Base-by-base conservation (phyloP, 1,140 invertebrate genomes). In the Ceratina australensis region DNA sequence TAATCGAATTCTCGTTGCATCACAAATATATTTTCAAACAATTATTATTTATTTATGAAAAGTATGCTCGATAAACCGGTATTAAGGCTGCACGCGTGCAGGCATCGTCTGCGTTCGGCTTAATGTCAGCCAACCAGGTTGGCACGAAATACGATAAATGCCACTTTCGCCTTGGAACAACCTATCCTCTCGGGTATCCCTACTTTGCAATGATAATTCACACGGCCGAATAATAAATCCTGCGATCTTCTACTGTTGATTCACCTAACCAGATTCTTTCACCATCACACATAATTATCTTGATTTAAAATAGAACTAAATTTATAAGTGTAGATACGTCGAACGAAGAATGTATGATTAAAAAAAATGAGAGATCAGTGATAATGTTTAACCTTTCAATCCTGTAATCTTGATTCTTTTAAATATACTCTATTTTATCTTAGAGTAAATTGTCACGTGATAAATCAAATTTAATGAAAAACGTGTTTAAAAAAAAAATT, bases 121-220 rank as follows among this genome's bases (percentile, higher is more conserved):
- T 78, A 78, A 78, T 78, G 76, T 78, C 76, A 78, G 76, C 76
- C 74, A 63, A 50, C 20, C 74, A 33, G 71, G 74, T 71, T 77
- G 74, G 74, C 74, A 72, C 76, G 68, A 78, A 72, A 47, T 72
- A 72, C 76, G 76, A 78, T 72, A 78, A 78, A 78, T 78, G 76
- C 76, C 76, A 78, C 76, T 78, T 78, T 78, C 69, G 68, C 60
- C 69, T 69, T 78, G 69, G 69, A 78, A 65, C 72, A 78, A 72
- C 59, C 76, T 64, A 78, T 42, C 50, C 65, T 57, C 47, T 59
- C 16, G 49, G 56, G 20, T 71, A 61, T 61, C 33, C 74, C 28
- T 71, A 33, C 20, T 65, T 73, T 59, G 20, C 56, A 66, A 67
- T 69, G 57, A 77, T 77, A 76, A 76, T 71, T 77, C n/a, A 20